These are phyloP conservation scores for Cinclus cinclus DNA, from an alignment of 2,113 vertebrate genomes.

Conservation along the genomic window DNA sequence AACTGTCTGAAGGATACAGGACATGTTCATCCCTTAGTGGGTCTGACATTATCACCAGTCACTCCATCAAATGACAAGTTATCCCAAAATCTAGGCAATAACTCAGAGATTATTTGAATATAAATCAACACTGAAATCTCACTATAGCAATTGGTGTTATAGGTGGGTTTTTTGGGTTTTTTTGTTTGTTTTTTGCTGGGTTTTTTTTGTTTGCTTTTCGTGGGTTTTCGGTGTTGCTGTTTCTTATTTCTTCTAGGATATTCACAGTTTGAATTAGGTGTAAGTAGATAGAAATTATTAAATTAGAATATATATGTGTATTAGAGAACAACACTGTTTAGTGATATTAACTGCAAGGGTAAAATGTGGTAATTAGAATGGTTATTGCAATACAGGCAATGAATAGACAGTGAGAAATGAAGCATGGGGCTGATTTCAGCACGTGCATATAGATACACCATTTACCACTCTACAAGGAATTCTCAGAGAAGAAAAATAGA, in stretches of 20 bases:
- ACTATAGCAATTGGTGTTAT: not conserved
- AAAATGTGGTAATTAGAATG: not conserved
- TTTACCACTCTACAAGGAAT: not conserved
- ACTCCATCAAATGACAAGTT: not conserved
- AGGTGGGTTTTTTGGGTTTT: not conserved
- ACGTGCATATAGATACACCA: not conserved
- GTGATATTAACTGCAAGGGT: not conserved
- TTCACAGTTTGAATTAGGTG: not conserved
- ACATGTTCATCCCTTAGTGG: not conserved
- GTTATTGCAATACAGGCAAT: not conserved
- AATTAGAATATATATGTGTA: not conserved
- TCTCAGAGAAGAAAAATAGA: not conserved
- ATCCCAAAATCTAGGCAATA: not conserved
- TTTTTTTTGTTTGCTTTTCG: not conserved
- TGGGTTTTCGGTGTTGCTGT: not conserved
- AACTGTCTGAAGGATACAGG: not conserved
- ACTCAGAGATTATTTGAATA: not conserved
- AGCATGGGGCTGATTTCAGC: not conserved
- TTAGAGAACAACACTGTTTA: not conserved
- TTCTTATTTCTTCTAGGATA: not conserved
- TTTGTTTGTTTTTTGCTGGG: not conserved
- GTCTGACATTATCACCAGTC: not conserved
- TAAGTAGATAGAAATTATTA: not conserved
- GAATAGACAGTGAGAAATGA: not conserved
- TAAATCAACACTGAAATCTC: not conserved